These are phyloP conservation scores for Folsomia candida DNA, from an alignment of 2,888 invertebrate species.

Conservation along the genomic window DNA sequence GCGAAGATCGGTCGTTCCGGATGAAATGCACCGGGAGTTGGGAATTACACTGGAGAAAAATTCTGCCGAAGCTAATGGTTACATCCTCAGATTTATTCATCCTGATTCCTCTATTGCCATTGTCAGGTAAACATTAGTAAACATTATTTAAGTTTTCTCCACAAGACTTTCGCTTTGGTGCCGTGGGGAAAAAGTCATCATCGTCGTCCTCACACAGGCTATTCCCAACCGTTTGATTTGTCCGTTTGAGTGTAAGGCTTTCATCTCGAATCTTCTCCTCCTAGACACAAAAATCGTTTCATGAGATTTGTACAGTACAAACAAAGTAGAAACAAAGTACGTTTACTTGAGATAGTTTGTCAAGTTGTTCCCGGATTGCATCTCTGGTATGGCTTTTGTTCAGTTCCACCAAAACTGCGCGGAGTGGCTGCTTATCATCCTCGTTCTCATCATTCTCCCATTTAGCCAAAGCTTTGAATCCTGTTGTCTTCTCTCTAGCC, in stretches of 20 bases:
- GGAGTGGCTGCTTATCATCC: neutral
- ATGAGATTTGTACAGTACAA: neutral
- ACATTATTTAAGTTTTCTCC: neutral
- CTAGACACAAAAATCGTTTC: neutral
- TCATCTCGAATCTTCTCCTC: neutral
- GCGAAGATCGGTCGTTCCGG: conserved; percentile 1
- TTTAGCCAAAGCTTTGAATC: neutral
- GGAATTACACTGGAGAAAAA: conserved; percentile 54
- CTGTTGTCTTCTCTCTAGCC: neutral
- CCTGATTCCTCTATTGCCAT: conserved; percentile 58
- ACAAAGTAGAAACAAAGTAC: neutral
- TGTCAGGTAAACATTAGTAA: conserved; percentile 53
- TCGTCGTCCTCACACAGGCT: neutral
- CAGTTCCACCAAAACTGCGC: neutral
- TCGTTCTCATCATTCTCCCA: neutral
- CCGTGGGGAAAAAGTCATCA: too few species aligned
- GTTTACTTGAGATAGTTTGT: neutral
- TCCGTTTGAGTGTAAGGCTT: neutral
- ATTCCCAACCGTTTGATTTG: neutral
- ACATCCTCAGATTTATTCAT: conserved; percentile 58
- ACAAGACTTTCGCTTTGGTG: neutral
- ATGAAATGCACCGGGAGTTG: conserved; percentile 26
- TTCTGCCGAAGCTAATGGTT: conserved; percentile 59
- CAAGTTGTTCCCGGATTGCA: neutral
- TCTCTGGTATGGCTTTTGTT: neutral